phyloP scores from a whole-genome alignment of 2,113 vertebrate genomes.

The Plectropomus leopardus region DNA sequence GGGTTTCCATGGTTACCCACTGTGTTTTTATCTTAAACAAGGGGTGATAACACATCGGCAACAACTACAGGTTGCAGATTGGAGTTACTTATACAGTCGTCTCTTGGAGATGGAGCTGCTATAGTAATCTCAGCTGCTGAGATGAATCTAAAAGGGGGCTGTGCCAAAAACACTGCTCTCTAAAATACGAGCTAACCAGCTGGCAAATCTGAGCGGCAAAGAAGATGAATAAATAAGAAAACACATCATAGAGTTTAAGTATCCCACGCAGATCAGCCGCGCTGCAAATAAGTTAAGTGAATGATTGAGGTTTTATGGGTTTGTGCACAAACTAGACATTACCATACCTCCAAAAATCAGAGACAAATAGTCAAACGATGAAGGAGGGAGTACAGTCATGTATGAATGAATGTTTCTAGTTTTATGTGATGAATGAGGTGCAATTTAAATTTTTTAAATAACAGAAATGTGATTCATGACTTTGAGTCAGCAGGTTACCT shows the following conservation, averaged over 20 bases:
- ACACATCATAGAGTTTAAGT: not conserved
- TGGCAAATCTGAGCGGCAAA: not conserved
- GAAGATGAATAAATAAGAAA: slow-evolving; percentile 10
- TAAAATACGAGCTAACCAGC: slow-evolving; percentile 12
- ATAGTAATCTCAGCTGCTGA: slow-evolving; percentile 10
- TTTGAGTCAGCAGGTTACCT: not conserved
- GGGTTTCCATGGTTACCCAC: slow-evolving; percentile 82
- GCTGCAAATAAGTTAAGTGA: not conserved
- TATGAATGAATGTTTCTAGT: slow-evolving; percentile 7
- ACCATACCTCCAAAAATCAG: not conserved
- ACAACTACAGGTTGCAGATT: slow-evolving; percentile 59
- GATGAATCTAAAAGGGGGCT: slow-evolving; percentile 20
- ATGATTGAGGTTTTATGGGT: not conserved
- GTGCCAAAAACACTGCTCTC: not conserved
- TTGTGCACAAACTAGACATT: not conserved
- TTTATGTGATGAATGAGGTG: not conserved
- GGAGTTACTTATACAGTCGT: slow-evolving; percentile 33
- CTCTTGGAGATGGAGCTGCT: slow-evolving; percentile 1
- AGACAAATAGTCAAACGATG: not conserved
- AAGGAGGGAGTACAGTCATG: not conserved
- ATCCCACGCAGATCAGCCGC: slow-evolving; percentile 7
- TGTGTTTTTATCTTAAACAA: slow-evolving; percentile 69
- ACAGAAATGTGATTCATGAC: not conserved
- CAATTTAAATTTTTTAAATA: not conserved
- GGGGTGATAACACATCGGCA: slow-evolving; percentile 55